phyloP scores from a whole-genome alignment of 2,113 vertebrate species.

The Raja brachyura region DNA sequence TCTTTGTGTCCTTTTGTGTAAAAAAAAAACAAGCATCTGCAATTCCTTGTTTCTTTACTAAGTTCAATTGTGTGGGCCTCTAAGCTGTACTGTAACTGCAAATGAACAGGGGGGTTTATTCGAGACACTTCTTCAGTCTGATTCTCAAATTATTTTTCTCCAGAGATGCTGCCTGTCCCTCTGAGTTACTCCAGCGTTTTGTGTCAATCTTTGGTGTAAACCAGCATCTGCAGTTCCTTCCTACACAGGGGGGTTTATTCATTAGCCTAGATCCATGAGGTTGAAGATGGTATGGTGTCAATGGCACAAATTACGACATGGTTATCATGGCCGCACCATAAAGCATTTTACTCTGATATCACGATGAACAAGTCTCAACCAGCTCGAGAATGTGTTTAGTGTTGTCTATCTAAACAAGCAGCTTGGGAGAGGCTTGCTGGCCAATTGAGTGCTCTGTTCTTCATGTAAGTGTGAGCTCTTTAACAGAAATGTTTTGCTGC shows the following conservation, averaged over 20 bases:
- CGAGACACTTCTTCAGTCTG: too few species aligned
- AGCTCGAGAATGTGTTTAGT: not conserved
- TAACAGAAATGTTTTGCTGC: not conserved
- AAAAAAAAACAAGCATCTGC: too few species aligned
- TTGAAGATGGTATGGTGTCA: not conserved
- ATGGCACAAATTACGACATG: not conserved
- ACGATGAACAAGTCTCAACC: not conserved
- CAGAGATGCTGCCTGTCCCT: too few species aligned
- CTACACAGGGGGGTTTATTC: too few species aligned
- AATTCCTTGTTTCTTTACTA: too few species aligned
- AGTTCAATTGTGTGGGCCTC: not conserved
- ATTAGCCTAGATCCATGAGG: too few species aligned
- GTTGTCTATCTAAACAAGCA: not conserved
- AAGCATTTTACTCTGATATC: not conserved
- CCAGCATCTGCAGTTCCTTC: too few species aligned
- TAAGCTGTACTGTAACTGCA: not conserved
- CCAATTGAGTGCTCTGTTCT: not conserved
- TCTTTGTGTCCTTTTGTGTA: too few species aligned
- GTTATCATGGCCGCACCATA: not conserved
- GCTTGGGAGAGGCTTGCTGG: not conserved
- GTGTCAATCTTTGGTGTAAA: too few species aligned
- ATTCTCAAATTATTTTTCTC: too few species aligned
- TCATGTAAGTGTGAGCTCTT: not conserved
- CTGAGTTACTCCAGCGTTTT: too few species aligned
- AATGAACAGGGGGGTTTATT: not conserved